A percentile compares a stretch with the other conserved stretches of the same genome.
Evolutionary conservation across 2,797 vertebrate species (phyloP).

Genomic region (Ceyx erithaca): DNA sequence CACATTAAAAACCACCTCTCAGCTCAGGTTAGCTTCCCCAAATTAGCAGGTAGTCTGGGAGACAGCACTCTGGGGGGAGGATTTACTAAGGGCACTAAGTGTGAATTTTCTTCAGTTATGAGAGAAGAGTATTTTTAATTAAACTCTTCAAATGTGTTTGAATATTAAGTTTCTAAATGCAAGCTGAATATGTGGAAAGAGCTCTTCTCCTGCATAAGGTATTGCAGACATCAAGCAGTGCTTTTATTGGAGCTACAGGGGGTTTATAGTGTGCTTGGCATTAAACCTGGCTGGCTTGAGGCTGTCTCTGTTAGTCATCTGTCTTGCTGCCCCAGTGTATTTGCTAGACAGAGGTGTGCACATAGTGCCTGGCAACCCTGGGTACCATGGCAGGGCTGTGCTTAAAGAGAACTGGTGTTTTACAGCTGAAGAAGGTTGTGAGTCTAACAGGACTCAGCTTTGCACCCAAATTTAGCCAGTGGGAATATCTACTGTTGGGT

Average conservation of each 20-base stretch:
- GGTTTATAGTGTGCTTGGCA: neutral
- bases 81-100: neutral
- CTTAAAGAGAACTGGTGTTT: neutral
- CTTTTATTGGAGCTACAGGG: neutral
- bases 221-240: rapidly evolving
- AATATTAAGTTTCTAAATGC: neutral
- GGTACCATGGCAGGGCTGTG: rapidly evolving
- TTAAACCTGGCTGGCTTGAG: neutral
- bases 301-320: neutral
- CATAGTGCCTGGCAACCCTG: neutral
- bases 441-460: neutral
- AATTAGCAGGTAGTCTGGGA: neutral
- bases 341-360: neutral
- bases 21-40: neutral
- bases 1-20: neutral
- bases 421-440: neutral
- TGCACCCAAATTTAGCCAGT: neutral
- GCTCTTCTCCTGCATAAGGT: neutral
- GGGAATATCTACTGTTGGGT: neutral
- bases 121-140: neutral
- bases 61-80: neutral
- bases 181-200: neutral
- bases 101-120: neutral
- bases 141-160: neutral
- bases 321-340: neutral